Evolutionary conservation across 2,888 invertebrate species (phyloP).

Genomic region (Thelaira solivaga): DNA sequence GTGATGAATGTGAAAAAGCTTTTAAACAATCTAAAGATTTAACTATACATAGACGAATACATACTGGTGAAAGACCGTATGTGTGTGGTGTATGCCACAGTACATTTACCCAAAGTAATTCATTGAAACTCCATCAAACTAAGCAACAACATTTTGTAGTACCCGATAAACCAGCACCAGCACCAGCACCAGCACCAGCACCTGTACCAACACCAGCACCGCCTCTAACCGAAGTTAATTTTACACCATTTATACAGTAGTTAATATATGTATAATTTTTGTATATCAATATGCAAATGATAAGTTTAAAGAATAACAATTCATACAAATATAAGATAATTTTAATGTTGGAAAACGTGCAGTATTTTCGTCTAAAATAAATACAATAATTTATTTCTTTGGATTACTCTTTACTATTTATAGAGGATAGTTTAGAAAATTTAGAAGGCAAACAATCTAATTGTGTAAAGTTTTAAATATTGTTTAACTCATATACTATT

Average conservation of each 20-base stretch:
- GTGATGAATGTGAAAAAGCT: conserved; percentile 70
- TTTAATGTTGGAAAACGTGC: background rate
- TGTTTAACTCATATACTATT: too few relatives aligned
- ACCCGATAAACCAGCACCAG: conserved; percentile 40
- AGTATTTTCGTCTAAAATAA: background rate
- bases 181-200: too few relatives aligned
- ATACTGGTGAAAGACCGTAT: conserved; percentile 62
- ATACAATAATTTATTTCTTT: too few relatives aligned
- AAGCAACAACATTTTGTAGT: conserved; percentile 48
- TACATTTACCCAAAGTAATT: conserved; percentile 55
- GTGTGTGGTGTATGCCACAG: conserved; percentile 70
- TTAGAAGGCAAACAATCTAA: too few relatives aligned
- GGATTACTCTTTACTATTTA: too few relatives aligned
- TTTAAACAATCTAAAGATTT: conserved; percentile 73
- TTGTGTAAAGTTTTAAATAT: too few relatives aligned
- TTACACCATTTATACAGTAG: conserved; percentile 67
- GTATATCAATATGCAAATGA: background rate
- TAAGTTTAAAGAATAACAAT: background rate
- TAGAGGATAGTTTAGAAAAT: too few relatives aligned
- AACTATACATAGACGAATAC: conserved; percentile 68
- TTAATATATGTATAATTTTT: conserved; percentile 28
- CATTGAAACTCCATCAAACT: conserved; percentile 49
- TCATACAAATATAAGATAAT: background rate
- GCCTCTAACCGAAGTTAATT: conserved; percentile 54
- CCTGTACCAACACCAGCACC: too few relatives aligned